phyloP scores from a whole-genome alignment of 2,113 vertebrate species.

The Guaruba guarouba region DNA sequence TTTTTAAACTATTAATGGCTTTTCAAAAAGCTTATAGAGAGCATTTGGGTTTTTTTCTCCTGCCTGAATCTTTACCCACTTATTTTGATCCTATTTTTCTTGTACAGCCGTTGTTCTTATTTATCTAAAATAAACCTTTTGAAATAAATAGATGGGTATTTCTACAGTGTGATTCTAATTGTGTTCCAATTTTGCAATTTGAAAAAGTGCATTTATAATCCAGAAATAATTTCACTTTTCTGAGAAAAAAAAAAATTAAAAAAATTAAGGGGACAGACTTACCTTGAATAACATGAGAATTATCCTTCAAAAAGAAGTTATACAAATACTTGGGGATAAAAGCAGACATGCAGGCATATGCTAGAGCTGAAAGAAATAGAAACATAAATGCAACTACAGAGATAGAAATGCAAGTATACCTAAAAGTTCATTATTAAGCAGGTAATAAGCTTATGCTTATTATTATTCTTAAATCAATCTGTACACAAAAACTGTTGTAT shows the following conservation, averaged over 20 bases:
- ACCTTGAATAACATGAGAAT: conserved; percentile 99
- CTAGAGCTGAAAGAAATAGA: conserved; percentile 82
- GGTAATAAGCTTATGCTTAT: not conserved
- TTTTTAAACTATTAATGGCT: not conserved
- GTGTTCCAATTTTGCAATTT: not conserved
- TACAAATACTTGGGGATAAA: conserved; percentile 99
- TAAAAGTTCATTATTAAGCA: not conserved
- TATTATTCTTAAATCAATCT: not conserved
- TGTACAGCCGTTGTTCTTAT: not conserved
- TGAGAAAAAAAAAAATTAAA: not conserved
- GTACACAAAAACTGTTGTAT: not conserved
- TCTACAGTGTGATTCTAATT: not conserved
- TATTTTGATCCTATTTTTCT: not conserved
- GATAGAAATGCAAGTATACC: not conserved
- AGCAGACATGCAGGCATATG: conserved; percentile 97
- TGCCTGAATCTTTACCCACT: not conserved
- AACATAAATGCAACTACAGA: not conserved
- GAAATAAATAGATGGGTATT: not conserved
- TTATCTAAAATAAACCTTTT: not conserved
- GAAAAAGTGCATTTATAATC: not conserved
- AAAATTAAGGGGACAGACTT: conserved; percentile 3
- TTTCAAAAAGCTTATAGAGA: not conserved
- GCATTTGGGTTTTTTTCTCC: not conserved
- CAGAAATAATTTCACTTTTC: not conserved
- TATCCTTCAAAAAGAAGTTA: conserved; percentile 99